Percentiles rank a stretch among this genome's conserved stretches.
Evolutionary conservation across 64 coral and sea anemone species (phyloP).

Genomic region (Stylophora pistillata): DNA sequence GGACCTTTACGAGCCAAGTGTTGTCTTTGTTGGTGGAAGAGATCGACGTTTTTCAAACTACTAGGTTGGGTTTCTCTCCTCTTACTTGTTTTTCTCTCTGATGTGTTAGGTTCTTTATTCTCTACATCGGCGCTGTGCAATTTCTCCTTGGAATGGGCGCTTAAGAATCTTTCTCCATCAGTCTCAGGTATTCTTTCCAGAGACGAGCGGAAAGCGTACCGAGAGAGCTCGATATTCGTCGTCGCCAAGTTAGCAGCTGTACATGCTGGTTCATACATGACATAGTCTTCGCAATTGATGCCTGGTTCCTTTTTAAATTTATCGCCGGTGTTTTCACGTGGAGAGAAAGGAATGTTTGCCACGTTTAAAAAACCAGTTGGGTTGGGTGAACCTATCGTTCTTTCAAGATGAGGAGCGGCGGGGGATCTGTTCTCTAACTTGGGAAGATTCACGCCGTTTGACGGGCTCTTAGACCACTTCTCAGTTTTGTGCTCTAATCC

Average conservation of each 20-base stretch:
- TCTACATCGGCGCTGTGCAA: neutral
- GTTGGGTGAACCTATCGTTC: neutral
- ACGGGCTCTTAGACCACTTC: neutral
- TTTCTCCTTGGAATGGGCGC: neutral
- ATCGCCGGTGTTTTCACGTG: neutral
- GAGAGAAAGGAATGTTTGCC: neutral
- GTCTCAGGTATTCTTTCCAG: conserved; percentile 24
- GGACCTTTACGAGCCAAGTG: neutral
- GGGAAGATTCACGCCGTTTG: neutral
- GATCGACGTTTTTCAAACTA: neutral
- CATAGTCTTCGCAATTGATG: neutral
- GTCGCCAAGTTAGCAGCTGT: neutral
- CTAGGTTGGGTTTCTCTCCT: too few species aligned
- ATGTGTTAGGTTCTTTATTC: neutral
- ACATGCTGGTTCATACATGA: neutral
- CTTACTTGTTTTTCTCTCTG: neutral
- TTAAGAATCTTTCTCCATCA: conserved; percentile 1
- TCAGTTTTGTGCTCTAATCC: neutral
- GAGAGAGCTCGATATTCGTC: neutral
- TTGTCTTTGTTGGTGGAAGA: conserved; percentile 4
- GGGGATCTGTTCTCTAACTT: neutral
- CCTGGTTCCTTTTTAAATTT: neutral
- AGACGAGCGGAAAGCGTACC: neutral
- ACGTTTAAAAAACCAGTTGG: neutral
- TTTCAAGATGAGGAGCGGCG: neutral